Evolutionary conservation across 2,113 vertebrate genomes (phyloP).

Genomic region (Elgaria multicarinata): DNA sequence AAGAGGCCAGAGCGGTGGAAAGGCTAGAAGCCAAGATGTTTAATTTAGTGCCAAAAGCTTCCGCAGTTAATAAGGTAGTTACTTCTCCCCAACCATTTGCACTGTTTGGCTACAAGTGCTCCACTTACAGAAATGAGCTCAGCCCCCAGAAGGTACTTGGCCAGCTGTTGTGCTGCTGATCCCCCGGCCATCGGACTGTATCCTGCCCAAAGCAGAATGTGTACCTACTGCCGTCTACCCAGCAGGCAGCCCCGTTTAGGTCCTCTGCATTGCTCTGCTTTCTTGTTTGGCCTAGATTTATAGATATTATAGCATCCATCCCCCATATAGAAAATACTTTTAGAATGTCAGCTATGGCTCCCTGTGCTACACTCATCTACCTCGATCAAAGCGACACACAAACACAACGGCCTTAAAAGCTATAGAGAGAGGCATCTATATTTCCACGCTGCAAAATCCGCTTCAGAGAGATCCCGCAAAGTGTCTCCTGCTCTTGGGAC

Average conservation of each 20-base stretch:
- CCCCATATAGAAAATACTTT: background rate
- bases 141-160: background rate
- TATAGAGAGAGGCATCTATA: background rate
- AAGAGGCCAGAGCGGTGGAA: constrained; percentile 69
- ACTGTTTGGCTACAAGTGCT: constrained; percentile 49
- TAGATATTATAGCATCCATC: background rate
- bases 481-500: background rate
- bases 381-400: background rate
- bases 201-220: background rate
- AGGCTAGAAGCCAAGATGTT: constrained; percentile 71
- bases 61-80: constrained; percentile 57
- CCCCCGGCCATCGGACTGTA: rapidly evolving
- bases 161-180: background rate
- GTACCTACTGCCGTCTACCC: background rate
- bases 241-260: background rate
- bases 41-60: constrained; percentile 73
- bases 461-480: background rate
- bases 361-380: background rate
- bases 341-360: background rate
- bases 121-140: background rate
- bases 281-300: background rate
- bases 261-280: background rate
- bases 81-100: constrained; percentile 42
- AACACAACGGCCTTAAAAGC: background rate
- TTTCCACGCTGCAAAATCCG: background rate